These are phyloP conservation scores for Patella ulyssiponensis DNA, from an alignment of 2,888 invertebrate species.

Conservation along the genomic window DNA sequence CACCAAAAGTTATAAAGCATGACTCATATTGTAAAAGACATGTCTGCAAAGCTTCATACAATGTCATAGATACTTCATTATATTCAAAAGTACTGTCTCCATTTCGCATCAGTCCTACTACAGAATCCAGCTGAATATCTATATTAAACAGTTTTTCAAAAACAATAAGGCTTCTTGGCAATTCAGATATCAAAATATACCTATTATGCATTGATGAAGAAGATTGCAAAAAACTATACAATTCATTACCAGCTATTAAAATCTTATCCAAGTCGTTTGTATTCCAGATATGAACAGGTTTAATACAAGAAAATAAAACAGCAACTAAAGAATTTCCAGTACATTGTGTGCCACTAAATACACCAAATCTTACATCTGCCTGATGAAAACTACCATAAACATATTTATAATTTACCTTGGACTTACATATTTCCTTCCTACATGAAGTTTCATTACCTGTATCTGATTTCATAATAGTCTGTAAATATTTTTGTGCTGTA, in stretches of 20 bases:
- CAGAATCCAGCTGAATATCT: neutral
- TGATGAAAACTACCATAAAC: neutral
- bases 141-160: neutral
- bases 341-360: neutral
- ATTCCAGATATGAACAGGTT: neutral
- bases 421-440: too few species aligned
- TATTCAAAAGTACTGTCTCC: neutral
- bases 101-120: neutral
- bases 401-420: too few species aligned
- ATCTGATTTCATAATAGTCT: too few species aligned
- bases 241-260: neutral
- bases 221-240: neutral
- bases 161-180: neutral
- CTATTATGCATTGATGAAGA: neutral
- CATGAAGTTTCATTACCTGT: too few species aligned
- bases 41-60: conserved; percentile 1
- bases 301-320: neutral
- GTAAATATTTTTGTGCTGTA: too few species aligned
- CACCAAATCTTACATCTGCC: neutral
- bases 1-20: neutral
- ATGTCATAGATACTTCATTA: neutral
- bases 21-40: conserved; percentile 9
- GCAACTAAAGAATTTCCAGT: neutral
- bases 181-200: neutral
- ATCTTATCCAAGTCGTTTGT: neutral